Evolutionary conservation across 1,140 invertebrate species (phyloP).

Genomic region (Colletes gigas): DNA sequence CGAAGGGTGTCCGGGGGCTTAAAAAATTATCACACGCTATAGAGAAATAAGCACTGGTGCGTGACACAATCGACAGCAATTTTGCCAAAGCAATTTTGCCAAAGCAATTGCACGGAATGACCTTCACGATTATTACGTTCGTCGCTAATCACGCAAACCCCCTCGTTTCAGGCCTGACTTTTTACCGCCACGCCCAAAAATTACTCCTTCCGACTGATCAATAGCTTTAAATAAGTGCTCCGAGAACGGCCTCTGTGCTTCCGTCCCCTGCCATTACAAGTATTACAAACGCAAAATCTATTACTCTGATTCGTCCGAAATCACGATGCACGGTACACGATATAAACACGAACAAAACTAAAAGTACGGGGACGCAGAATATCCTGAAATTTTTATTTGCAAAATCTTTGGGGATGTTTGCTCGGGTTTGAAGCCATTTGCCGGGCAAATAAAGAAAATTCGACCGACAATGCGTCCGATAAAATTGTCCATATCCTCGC

Average conservation of each 20-base stretch:
- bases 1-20: background rate
- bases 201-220: conserved; percentile 64
- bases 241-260: too few species aligned
- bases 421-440: too few species aligned
- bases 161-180: conserved; percentile 49
- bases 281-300: background rate
- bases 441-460: too few species aligned
- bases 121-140: conserved; percentile 67
- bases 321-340: too few species aligned
- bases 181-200: conserved; percentile 68
- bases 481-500: too few species aligned
- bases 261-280: background rate
- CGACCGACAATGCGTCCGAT: too few species aligned
- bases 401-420: too few species aligned
- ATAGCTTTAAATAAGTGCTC: conserved; percentile 49
- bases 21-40: conserved; percentile 14
- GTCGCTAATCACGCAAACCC: conserved; percentile 67
- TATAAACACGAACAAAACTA: too few species aligned
- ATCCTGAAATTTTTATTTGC: too few species aligned
- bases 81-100: conserved; percentile 58
- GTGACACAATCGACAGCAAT: conserved; percentile 51
- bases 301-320: background rate
- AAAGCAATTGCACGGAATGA: conserved; percentile 66
- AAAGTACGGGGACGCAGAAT: too few species aligned
- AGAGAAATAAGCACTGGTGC: conserved; percentile 33